Evolutionary conservation across 2,888 invertebrate genomes (phyloP).

Genomic region (Drosophila quinaria): DNA sequence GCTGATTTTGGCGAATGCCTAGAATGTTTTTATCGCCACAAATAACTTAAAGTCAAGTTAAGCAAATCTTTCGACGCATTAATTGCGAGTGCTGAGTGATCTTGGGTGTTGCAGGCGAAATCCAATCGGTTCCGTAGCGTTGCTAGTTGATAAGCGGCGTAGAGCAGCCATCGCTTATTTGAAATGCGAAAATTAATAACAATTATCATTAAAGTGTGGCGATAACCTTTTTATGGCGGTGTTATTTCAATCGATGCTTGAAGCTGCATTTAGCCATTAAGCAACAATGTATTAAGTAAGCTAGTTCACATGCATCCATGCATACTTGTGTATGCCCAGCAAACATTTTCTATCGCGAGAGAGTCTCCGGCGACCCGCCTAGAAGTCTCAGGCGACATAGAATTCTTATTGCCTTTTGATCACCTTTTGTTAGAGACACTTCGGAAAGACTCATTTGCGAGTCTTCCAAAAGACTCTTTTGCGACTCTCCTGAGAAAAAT

Average conservation of each 20-base stretch:
- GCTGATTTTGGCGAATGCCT: no score
- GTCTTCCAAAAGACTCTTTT: no score
- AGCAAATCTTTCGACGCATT: constrained; percentile 1
- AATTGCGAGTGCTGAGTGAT: constrained; percentile 11
- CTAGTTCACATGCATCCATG: background rate
- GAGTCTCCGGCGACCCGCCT: no score
- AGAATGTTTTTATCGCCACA: background rate
- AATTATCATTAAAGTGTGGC: constrained; percentile 50
- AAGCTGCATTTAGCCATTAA: constrained; percentile 16
- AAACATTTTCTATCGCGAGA: no score
- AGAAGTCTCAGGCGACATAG: no score
- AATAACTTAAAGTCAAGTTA: constrained; percentile 1
- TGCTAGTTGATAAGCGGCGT: constrained; percentile 38
- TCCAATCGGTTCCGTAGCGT: constrained; percentile 8
- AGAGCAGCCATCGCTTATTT: constrained; percentile 32
- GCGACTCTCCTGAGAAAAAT: no score
- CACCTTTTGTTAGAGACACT: no score
- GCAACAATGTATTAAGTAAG: constrained; percentile 26
- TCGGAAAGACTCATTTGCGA: no score
- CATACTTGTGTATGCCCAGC: background rate
- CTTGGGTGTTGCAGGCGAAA: constrained; percentile 25
- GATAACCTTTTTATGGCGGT: constrained; percentile 61
- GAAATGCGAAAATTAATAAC: constrained; percentile 66
- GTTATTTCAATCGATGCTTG: constrained; percentile 9
- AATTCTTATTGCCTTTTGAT: no score